Evolutionary conservation across 2,113 vertebrate genomes (phyloP), one percentile per base, ranked within the genome.

Genomic region (Zapornia atra): DNA sequence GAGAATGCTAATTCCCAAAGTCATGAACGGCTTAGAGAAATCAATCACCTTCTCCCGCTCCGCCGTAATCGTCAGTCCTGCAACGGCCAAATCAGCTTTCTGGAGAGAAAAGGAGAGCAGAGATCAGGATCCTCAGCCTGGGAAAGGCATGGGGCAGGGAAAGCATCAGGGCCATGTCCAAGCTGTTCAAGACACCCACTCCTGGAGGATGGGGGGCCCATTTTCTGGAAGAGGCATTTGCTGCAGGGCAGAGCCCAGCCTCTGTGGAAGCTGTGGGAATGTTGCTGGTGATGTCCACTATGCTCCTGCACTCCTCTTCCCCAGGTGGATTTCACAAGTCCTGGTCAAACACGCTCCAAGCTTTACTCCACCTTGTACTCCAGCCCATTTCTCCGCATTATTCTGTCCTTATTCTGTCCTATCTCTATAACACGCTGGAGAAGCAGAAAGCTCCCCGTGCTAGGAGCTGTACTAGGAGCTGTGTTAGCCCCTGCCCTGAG

Each of bases 21-120:
- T 99, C 99, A 99, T 99, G 98, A 99, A 99, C 3, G 99, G 99
- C 96, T 99, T 99, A 57, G 99, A 99, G 98, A 99, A 99, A 98
- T 99, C 99, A 60, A 99, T 99, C 98, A 99, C 99, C 97, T 99
- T 99, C 98, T 99, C 99, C 20, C 99, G 97, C 96, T 99, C 99
- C 0, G 99, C 99, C 1, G 99, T 99, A 91, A 99, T 99, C 73
- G 99, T 99, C 94, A 99, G 98, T 79, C 98, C 99, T 0, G 99
- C 99, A 65, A 99, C 99, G 3, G 99, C 99, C 97, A 99, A 95
- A 59, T 99, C 99, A 1, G 99, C 99, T 98, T 99, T 99, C 99
- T 99, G 94, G 86, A 98, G 98, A 91, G 94, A 46, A 78, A 78
- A 86, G 60, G 64, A 83, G 0, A 38, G 12, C 2, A 85, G 44